Percentiles rank a stretch among this genome's conserved stretches.
Conservation (phyloP, 2,113 vertebrate species). For the Struthidea cinerea region DNA sequence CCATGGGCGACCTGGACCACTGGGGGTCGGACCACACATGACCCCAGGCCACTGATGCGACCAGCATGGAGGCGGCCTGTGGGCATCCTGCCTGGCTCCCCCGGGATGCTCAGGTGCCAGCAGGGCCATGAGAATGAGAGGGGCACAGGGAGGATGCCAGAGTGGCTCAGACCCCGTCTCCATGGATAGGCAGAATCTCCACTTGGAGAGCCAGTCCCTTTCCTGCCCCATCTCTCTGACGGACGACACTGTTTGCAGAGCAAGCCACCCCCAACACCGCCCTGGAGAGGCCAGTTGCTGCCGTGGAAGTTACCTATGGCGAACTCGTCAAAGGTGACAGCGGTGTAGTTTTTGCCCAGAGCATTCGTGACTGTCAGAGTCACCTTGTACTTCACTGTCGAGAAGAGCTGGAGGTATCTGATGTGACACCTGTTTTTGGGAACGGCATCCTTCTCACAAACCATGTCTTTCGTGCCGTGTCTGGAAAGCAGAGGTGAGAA, state of each 20-base stretch:
- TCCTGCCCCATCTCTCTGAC: accelerated
- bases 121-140: background rate
- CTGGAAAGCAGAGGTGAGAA: slow-evolving; percentile 55
- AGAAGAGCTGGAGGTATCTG: slow-evolving; percentile 91
- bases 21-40: accelerated
- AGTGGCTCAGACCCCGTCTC: accelerated
- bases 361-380: slow-evolving; percentile 89
- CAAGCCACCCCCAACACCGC: background rate
- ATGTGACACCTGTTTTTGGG: slow-evolving; percentile 96
- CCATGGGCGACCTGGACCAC: accelerated
- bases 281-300: background rate
- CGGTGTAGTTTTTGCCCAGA: slow-evolving; percentile 81
- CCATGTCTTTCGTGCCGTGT: slow-evolving; percentile 85
- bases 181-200: background rate
- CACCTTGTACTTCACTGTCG: slow-evolving; percentile 88
- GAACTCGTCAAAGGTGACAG: slow-evolving; percentile 87
- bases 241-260: background rate
- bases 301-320: slow-evolving; percentile 78
- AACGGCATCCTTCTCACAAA: slow-evolving; percentile 82
- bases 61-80: background rate
- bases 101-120: background rate
- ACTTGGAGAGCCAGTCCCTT: background rate
- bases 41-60: background rate
- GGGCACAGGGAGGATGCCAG: background rate
- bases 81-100: background rate